Base-by-base conservation (phyloP, 2,797 vertebrate species). In the Nannoperca obscura region DNA sequence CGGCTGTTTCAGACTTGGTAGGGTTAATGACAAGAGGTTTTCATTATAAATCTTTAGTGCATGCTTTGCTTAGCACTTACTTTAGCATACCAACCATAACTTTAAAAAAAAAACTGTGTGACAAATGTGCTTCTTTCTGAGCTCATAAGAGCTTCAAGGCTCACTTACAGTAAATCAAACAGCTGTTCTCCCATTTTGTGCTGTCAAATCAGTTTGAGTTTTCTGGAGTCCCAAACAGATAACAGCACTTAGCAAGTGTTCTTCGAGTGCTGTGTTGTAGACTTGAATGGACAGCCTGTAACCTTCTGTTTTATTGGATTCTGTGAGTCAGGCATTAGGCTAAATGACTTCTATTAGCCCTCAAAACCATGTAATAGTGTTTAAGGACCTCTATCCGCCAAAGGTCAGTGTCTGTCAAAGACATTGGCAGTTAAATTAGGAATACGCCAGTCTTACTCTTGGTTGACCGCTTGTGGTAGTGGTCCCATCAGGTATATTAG, bases 391-490 rank as follows among this genome's bases (percentile, higher is more conserved):
- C 79, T 88, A 86, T 89, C 88, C 66, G 60, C 76, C 83, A 88
- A 88, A 93, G 91, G 91, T 92, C 86, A 85, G 65, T 54, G 78
- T 83, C 84, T 91, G 81, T 91, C 90, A 92, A 83, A 93, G 92
- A 85, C 76, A 80, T 42, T 89, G 82, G 86, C 86, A 80, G 85
- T 88, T 93, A 86, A 91, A 93, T 94, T 89, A 88, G 88, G 89
- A 87, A 88, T 80, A 84, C 27, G 74, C 85, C 88, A 85, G 70
- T 90, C 86, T 84, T 77, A 72, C 77, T 84, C 83, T 82, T 60
- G 66, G 88, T 68, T 74, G 86, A 76, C 79, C 19, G 78, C 81
- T 64, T 74, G 76, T 78, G 86, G 70, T 82, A 63, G 81, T 68
- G 55, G 67, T 88, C 83, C 84, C 86, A 89, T 87, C 82, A 87